Evolutionary conservation across 2,113 vertebrate genomes (phyloP).

Genomic region (Corynorhinus townsendii): DNA sequence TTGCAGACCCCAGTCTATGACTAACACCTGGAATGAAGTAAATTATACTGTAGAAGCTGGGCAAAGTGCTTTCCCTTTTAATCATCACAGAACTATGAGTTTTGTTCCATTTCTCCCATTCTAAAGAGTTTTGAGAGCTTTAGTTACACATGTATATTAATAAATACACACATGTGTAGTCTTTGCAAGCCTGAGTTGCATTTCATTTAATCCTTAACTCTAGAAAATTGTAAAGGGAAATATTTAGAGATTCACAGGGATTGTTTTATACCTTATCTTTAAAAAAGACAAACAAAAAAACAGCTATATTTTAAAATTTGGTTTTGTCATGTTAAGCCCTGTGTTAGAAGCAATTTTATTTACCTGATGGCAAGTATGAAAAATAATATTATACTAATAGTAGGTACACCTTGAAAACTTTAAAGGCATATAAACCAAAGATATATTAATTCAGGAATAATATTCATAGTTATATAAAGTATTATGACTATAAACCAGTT

Average conservation of each 20-base stretch:
- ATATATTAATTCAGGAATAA: neutral
- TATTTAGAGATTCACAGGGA: neutral
- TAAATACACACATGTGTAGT: neutral
- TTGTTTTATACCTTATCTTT: neutral
- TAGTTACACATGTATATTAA: neutral
- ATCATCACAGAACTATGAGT: neutral
- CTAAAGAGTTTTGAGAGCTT: neutral
- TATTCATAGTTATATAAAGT: neutral
- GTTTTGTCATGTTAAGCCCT: neutral
- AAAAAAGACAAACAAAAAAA: neutral
- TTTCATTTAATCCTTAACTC: neutral
- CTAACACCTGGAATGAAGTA: neutral
- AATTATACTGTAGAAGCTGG: neutral
- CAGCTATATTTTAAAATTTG: neutral
- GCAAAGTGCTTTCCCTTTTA: neutral
- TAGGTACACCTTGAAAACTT: neutral
- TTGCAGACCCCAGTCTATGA: neutral
- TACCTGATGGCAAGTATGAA: neutral
- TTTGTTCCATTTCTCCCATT: neutral
- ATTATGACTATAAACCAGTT: neutral
- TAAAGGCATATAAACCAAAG: neutral
- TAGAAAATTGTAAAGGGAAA: neutral
- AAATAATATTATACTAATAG: neutral
- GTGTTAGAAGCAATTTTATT: neutral
- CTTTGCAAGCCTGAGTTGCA: neutral